These are phyloP conservation scores for Syritta pipiens DNA, from an alignment of 2,888 invertebrate genomes.

Conservation along the genomic window DNA sequence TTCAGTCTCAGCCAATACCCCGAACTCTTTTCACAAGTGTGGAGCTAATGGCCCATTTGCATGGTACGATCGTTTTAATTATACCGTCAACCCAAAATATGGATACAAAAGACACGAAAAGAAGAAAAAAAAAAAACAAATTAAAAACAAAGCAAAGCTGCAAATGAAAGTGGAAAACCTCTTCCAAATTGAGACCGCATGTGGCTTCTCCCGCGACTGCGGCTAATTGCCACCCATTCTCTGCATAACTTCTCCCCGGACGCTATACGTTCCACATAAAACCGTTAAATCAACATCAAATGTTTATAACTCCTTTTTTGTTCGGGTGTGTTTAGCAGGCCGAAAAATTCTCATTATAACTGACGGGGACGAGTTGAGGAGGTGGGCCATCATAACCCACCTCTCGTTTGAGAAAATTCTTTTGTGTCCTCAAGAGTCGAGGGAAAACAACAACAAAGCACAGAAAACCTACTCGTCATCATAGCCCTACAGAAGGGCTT, in stretches of 20 bases:
- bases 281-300: slow-evolving; percentile 39
- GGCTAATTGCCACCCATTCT: slow-evolving; percentile 38
- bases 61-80: slow-evolving; percentile 27
- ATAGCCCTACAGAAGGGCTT: slow-evolving; percentile 28
- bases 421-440: slow-evolving; percentile 29
- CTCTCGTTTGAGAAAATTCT: slow-evolving; percentile 22
- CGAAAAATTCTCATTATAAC: slow-evolving; percentile 18
- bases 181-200: slow-evolving; percentile 41
- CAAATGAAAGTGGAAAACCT: slow-evolving; percentile 14
- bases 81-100: slow-evolving; percentile 13
- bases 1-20: slow-evolving; percentile 9
- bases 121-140: too few relatives aligned
- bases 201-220: slow-evolving; percentile 36
- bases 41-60: slow-evolving; percentile 50
- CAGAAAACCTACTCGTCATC: slow-evolving; percentile 22
- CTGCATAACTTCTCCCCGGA: not conserved
- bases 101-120: too few relatives aligned
- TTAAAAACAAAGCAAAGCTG: not conserved
- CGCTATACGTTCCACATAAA: not conserved
- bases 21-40: slow-evolving; percentile 6
- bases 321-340: slow-evolving; percentile 21
- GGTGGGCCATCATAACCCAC: not conserved
- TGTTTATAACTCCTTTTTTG: slow-evolving; percentile 23
- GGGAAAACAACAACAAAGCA: not conserved
- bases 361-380: not conserved